Evolutionary conservation across 2,888 invertebrate species (phyloP), one percentile per base, ranked within the genome.

Genomic region (Dryomyza anilis): DNA sequence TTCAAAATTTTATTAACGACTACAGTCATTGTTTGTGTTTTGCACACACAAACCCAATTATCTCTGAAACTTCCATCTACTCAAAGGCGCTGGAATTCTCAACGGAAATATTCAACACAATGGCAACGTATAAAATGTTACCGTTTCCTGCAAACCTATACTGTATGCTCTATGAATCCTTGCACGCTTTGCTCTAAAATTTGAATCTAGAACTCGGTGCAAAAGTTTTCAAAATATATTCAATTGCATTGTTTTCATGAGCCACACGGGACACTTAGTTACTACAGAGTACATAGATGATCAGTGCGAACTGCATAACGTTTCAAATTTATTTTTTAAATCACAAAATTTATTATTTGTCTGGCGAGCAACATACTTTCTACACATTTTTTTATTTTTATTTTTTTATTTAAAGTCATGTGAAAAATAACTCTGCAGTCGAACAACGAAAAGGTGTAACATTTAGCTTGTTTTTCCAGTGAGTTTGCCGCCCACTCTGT

Each of bases 91-190:
- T 16, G 3, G 7, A 53, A 53, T 16, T 53, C 36, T 36, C 30
- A 14, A 7, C 14, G 43, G 56, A 36, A 36, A 56, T 39, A 56
- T 43, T 56, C 43, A 21, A 23, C 29, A 56, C 43, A 56, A 56
- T 23, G 56, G n/a, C 39, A 56, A 27, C 56, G 16, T 43, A 56
- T 43, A 43, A 56, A 56, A 21, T 43, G 25, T 36, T 55, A 36
- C 23, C 55, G 14, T 33, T 36, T 55, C 21, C 55, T 19, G 6
- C 33, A 14, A n/a, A n/a, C 23, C 23, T 10, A 25, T 25, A 50
- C 50, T 48, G 21, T 48, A 48, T 25, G 14, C 25, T 7, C 48
- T 14, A 50, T 25, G 27, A n/a, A 27, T 14, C n/a, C 23, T 5
- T 23, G n/a, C n/a, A n/a, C n/a, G n/a, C n/a, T n/a, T n/a, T n/a